Evolutionary conservation across 92 coral and sea anemone genomes (phyloP), one percentile per base, ranked within the genome.

Genomic region (Anthopleura xanthogrammica): DNA sequence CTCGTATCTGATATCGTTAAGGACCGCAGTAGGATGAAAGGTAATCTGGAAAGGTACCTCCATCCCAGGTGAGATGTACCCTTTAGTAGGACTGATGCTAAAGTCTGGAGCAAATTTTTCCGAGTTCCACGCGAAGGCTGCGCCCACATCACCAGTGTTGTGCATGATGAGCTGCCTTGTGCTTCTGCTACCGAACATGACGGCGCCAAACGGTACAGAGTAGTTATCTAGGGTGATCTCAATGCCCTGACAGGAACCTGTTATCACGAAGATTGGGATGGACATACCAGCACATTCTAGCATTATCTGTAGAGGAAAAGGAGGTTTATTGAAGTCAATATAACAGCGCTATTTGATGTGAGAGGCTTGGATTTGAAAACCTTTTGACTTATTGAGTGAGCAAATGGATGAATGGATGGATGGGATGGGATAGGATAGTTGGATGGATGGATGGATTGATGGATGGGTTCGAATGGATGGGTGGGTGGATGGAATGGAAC

Each of bases 161-260:
- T 91, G 98, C 99, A 96, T 94, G 85, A 96, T 88, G 41, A 94
- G 91, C 78, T 92, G 94, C 56, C 99, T 85, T 14, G 95, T 75
- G 85, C 99, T 96, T 48, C 93, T 92, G 77, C 99, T 96, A 62
- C 99, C 97, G 20, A 78, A 85, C 62, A 96, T 98, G n/a, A 96
- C 98, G 3, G 99, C 99, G 29, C 99, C 99, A 74, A 96, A 96
- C 13, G 99, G 99, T 29, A 96, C 93, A 22, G 99, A 96, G 82
- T 95, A 91, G 80, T 92, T 92, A 85, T 96, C 99, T 75, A 96
- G 89, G 48, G 86, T 75, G 77, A 96, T 89, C 82, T 96, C 99
- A 54, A 96, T 93, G 12, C 95, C 99, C 62, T 96, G 99, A 55
- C 99, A 96, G 56, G 90, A 89, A 54, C 98, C 99, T 41, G 98